A percentile compares a stretch with the other conserved stretches of the same genome.
Evolutionary conservation across 1,140 invertebrate genomes (phyloP).

Genomic region (Drosophila subpulchrella): DNA sequence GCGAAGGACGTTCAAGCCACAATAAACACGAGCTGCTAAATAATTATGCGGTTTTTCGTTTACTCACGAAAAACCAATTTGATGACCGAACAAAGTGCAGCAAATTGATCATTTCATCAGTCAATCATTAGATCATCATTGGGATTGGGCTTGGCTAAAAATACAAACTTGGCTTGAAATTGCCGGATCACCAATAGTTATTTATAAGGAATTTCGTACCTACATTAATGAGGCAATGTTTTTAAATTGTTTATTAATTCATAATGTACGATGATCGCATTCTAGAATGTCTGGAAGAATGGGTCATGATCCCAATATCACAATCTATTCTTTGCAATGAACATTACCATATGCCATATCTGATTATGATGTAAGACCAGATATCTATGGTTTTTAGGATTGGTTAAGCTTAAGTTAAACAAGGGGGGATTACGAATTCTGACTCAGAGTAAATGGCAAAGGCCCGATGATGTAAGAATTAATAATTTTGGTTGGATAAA

Average conservation of each 20-base stretch:
- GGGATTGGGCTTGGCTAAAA: conserved; percentile 8
- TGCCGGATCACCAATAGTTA: conserved; percentile 9
- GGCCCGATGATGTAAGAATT: not conserved
- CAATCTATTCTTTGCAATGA: not conserved
- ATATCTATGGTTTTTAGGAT: not conserved
- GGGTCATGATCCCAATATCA: not conserved
- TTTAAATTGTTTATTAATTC: not conserved
- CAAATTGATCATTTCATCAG: conserved; percentile 26
- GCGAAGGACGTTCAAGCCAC: conserved; percentile 36
- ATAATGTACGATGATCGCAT: conserved; percentile 1
- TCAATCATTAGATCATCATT: conserved; percentile 37
- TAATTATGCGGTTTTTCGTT: conserved; percentile 15
- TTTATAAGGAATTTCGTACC: conserved; percentile 22
- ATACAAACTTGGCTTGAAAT: conserved; percentile 20
- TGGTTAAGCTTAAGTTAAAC: not conserved
- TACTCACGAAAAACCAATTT: conserved; percentile 12
- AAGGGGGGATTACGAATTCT: not conserved
- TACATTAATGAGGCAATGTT: conserved; percentile 8
- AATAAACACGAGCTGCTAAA: conserved; percentile 10
- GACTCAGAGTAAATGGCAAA: not conserved
- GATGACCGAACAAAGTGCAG: conserved; percentile 31
- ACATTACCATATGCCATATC: not conserved
- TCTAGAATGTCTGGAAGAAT: not conserved
- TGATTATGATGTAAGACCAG: not conserved
- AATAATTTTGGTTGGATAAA: not conserved